These are phyloP conservation scores for Ephydatia muelleri DNA, from an alignment of 37 sponge, comb jelly and placozoan genomes.

Conservation along the genomic window DNA sequence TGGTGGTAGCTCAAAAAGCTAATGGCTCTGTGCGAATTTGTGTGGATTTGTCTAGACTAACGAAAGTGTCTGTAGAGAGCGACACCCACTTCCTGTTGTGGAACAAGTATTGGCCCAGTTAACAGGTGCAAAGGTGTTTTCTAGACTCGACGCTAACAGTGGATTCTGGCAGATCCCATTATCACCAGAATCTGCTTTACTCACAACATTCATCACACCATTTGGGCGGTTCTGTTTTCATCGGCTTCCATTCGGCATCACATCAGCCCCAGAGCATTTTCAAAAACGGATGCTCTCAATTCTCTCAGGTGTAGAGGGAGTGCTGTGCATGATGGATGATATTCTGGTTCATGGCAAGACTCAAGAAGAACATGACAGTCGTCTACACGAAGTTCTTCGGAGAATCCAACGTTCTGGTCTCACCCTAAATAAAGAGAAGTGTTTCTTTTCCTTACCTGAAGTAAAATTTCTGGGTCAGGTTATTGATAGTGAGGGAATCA, in stretches of 20 bases:
- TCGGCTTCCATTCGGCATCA: slow-evolving; percentile 50
- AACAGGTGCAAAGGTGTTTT: slow-evolving; percentile 30
- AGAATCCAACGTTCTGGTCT: slow-evolving; percentile 20
- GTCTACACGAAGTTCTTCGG: slow-evolving; percentile 31
- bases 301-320: slow-evolving; percentile 18
- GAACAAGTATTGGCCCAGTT: slow-evolving; percentile 54
- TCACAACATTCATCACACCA: slow-evolving; percentile 65
- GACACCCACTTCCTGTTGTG: slow-evolving; percentile 43
- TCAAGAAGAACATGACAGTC: slow-evolving; percentile 45
- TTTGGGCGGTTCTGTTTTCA: slow-evolving; percentile 55
- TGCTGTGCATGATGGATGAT: slow-evolving; percentile 46
- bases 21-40: slow-evolving; percentile 46
- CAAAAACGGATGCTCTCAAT: slow-evolving; percentile 31
- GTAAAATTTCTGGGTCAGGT: slow-evolving; percentile 36
- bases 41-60: slow-evolving; percentile 53
- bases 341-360: slow-evolving; percentile 33
- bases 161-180: slow-evolving; percentile 60
- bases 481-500: slow-evolving; percentile 25
- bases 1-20: slow-evolving; percentile 50
- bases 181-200: slow-evolving; percentile 23
- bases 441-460: slow-evolving; percentile 9
- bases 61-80: slow-evolving; percentile 46
- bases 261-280: slow-evolving; percentile 53
- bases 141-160: slow-evolving; percentile 55
- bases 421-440: slow-evolving; percentile 34